Evolutionary conservation across 2,888 invertebrate species (phyloP).

Genomic region (Galerucella nymphaeae): DNA sequence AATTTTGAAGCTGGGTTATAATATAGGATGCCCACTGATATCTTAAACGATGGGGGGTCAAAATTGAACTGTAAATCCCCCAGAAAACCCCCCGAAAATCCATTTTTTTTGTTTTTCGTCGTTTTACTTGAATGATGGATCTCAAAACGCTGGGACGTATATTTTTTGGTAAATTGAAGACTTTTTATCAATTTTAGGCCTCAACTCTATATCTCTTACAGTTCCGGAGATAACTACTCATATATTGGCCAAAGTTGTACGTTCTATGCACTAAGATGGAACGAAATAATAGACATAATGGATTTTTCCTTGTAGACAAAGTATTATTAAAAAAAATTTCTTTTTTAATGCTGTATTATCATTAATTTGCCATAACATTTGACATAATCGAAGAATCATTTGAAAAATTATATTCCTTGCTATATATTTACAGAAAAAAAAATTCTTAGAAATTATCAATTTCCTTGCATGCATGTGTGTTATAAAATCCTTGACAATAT

Average conservation of each 20-base stretch:
- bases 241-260: too few relatives aligned
- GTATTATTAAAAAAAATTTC: not conserved
- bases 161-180: too few relatives aligned
- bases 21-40: too few relatives aligned
- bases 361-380: slow-evolving; percentile 12
- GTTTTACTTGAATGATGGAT: too few relatives aligned
- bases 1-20: too few relatives aligned
- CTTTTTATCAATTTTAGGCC: not conserved
- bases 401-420: slow-evolving; percentile 30
- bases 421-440: slow-evolving; percentile 41
- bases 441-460: slow-evolving; percentile 44
- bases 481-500: slow-evolving; percentile 42
- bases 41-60: too few relatives aligned
- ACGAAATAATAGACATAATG: not conserved
- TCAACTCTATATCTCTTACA: too few relatives aligned
- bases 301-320: not conserved
- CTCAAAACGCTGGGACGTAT: too few relatives aligned
- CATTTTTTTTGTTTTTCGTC: too few relatives aligned
- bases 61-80: too few relatives aligned
- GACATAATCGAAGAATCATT: slow-evolving; percentile 24
- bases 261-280: not conserved
- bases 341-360: slow-evolving; percentile 1
- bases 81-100: too few relatives aligned
- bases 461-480: slow-evolving; percentile 38
- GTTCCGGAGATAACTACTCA: too few relatives aligned